Conservation (phyloP, 2,888 invertebrate species). For the Monopis laevigella region DNA sequence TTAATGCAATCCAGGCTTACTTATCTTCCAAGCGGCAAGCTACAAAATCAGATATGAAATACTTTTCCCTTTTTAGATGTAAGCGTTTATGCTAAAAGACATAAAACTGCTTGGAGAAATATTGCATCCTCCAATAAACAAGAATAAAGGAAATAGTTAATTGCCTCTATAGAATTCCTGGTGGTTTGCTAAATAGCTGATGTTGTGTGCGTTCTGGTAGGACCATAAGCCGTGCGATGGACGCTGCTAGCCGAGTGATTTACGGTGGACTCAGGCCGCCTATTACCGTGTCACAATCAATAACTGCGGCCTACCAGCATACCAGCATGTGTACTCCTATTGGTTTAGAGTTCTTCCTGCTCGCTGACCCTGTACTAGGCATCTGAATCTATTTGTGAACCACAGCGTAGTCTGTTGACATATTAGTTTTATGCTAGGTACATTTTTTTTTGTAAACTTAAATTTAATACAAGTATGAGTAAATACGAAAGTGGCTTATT, state of each 20-base stretch:
- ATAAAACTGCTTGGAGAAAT: constrained; percentile 4
- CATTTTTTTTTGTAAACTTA: too few relatives aligned
- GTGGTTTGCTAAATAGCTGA: constrained; percentile 2
- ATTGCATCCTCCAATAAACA: not conserved
- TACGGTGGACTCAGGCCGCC: constrained; percentile 35
- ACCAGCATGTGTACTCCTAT: constrained; percentile 35
- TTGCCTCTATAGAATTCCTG: constrained; percentile 10
- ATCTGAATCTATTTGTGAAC: not conserved
- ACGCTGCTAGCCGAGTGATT: constrained; percentile 33
- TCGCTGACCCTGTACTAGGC: not conserved
- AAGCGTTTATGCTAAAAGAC: too few relatives aligned
- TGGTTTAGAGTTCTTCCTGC: constrained; percentile 27
- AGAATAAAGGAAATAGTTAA: constrained; percentile 3
- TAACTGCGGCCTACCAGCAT: constrained; percentile 33
- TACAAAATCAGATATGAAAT: too few relatives aligned
- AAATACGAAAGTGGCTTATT: too few relatives aligned
- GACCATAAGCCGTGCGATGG: constrained; percentile 19
- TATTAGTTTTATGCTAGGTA: too few relatives aligned
- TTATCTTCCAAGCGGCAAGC: too few relatives aligned
- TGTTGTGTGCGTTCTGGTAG: constrained; percentile 4
- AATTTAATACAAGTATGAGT: too few relatives aligned
- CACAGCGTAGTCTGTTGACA: too few relatives aligned
- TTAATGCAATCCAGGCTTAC: too few relatives aligned
- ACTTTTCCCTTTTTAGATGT: too few relatives aligned
- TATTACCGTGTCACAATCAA: constrained; percentile 56